These are phyloP conservation scores for Ammospiza nelsoni DNA, from an alignment of 2,113 vertebrate genomes.

Conservation along the genomic window DNA sequence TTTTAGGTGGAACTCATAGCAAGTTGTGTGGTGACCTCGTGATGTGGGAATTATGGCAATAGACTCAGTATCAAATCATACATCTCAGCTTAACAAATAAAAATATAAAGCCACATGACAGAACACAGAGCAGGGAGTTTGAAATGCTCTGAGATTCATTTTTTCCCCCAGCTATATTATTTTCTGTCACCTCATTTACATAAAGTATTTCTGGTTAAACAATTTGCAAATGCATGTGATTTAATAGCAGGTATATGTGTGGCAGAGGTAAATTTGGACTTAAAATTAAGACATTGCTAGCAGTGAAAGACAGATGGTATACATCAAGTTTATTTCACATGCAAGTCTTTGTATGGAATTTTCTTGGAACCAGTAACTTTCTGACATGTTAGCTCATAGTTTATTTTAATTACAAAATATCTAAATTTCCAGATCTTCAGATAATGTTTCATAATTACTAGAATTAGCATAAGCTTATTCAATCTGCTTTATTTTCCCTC, in stretches of 20 bases:
- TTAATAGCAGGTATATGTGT: constrained; percentile 9
- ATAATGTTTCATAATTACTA: background rate
- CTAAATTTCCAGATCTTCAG: constrained; percentile 22
- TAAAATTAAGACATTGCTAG: background rate
- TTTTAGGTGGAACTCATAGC: background rate
- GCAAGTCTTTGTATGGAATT: background rate
- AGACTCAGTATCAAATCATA: background rate
- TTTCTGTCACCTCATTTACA: constrained; percentile 47
- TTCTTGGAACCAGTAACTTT: constrained; percentile 5
- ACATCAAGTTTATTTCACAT: background rate
- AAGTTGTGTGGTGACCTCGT: constrained; percentile 9
- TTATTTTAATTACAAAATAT: constrained; percentile 45
- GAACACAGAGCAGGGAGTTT: background rate
- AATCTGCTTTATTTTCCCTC: background rate
- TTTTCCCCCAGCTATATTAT: background rate
- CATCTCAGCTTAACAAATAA: background rate
- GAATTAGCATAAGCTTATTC: background rate
- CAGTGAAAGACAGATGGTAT: background rate
- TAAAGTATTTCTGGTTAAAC: constrained; percentile 31
- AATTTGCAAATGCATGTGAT: background rate
- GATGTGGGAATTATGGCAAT: background rate
- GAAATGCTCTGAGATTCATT: background rate
- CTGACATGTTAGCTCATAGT: constrained; percentile 24
- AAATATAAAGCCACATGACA: background rate
- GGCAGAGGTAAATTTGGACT: background rate